Evolutionary conservation across 2,797 vertebrate species (phyloP).

Genomic region (Melanotaenia maccullochi): DNA sequence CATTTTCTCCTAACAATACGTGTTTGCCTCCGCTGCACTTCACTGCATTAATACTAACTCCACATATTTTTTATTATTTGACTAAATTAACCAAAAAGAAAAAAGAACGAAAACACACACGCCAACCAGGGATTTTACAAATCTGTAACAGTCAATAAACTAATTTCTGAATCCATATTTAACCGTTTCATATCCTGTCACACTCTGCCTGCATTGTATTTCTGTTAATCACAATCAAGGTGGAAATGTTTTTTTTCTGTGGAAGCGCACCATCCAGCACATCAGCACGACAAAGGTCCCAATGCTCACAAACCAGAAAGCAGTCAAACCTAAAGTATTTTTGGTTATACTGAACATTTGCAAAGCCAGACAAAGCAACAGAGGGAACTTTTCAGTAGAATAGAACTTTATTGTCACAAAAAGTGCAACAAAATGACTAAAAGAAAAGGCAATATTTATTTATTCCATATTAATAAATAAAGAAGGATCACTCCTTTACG

Average conservation of each 20-base stretch:
- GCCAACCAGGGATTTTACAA: constrained; percentile 80
- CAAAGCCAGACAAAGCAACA: constrained; percentile 24
- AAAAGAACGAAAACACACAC: constrained; percentile 14
- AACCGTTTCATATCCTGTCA: constrained; percentile 63
- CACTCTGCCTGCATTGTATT: constrained; percentile 48
- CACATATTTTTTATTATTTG: constrained; percentile 13
- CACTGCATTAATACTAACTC: neutral
- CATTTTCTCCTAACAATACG: neutral
- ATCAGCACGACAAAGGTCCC: constrained; percentile 46
- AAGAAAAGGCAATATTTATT: neutral
- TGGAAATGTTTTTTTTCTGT: constrained; percentile 30
- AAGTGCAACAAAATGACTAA: neutral
- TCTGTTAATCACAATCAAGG: constrained; percentile 35
- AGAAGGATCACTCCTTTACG: neutral
- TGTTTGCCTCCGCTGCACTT: neutral
- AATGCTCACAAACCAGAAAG: constrained; percentile 29
- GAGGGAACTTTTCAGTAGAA: neutral
- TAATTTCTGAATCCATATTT: constrained; percentile 71
- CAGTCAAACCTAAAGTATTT: constrained; percentile 10
- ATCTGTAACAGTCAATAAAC: constrained; percentile 53
- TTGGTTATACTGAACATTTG: neutral
- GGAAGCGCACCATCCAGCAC: constrained; percentile 45
- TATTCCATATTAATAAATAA: too few relatives aligned
- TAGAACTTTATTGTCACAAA: neutral
- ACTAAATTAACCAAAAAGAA: constrained; percentile 25